Percentiles rank a stretch among this genome's conserved stretches.
phyloP scores from a whole-genome alignment of 2,113 vertebrate species.

The Henicopernis longicauda region DNA sequence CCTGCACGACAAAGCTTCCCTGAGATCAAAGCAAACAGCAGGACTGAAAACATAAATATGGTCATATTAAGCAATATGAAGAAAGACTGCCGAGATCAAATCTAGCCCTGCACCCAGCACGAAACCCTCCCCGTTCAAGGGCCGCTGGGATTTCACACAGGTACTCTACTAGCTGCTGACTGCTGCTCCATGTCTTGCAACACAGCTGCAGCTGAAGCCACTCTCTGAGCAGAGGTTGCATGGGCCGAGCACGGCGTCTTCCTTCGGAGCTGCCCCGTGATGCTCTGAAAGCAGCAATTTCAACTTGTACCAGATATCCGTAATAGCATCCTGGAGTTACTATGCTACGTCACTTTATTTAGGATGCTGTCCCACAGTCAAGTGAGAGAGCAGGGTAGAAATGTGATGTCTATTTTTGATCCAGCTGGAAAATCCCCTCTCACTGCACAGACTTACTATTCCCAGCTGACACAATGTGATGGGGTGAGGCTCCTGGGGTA shows the following conservation, averaged over 20 bases:
- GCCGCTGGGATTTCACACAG: not conserved
- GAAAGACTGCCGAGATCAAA: not conserved
- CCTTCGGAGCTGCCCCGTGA: not conserved
- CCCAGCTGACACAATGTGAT: not conserved
- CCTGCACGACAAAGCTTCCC: not conserved
- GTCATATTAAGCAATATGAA: not conserved
- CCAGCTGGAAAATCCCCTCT: not conserved
- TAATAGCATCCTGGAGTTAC: not conserved
- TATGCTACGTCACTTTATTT: fast-evolving
- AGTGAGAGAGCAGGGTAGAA: not conserved
- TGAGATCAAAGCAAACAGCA: slow-evolving; percentile 9
- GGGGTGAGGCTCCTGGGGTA: not conserved
- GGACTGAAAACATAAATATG: not conserved
- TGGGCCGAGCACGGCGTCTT: fast-evolving
- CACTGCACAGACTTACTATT: not conserved
- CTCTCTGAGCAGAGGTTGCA: not conserved
- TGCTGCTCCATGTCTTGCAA: not conserved
- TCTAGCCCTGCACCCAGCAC: not conserved
- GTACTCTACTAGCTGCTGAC: not conserved
- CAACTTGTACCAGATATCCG: not conserved
- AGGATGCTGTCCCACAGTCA: not conserved
- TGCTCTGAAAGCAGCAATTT: not conserved
- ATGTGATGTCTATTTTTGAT: not conserved
- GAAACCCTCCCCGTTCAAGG: fast-evolving
- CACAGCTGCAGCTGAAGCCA: fast-evolving